Base-by-base conservation (phyloP, 2,888 invertebrate genomes). In the Tachina lurida region DNA sequence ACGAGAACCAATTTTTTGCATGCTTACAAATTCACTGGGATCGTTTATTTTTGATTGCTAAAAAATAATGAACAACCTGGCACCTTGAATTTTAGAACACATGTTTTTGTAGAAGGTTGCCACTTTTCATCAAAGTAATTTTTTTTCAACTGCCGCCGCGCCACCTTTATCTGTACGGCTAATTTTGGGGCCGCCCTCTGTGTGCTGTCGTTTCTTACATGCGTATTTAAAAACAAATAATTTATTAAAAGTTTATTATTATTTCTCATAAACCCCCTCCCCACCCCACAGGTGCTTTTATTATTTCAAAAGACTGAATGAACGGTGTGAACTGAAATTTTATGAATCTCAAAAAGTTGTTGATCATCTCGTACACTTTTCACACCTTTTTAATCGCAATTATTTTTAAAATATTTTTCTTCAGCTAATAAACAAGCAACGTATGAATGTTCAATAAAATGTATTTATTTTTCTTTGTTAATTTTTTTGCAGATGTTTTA, bases 401-500 rank as follows among this genome's bases (percentile, higher is more conserved):
- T 68, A 68, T 39, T 43, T 62, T 43, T 10, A 39, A 62, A 43
- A 62, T 62, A 43, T 17, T 62, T 31, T 43, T 41, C 43, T 17
- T 4, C 62, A 62, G 17, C 62, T 62, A 17, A 62, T 62, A 62
- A 62, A 62, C 4, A 43, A 41, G 62, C 62, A 10, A 43, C 41
- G 3, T 43, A 12, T 43, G 3, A 12, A 62, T 43, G 17, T 62
- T 62, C 13, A 17, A 62, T 62, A 43, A 62, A 17, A 62, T 17
- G 12, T 62, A 13, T 56, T 13, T 58, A 41, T 39, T 41, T 60
- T 4, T 60, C 43, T 8, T 1, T 60, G 2, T 31, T 58, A n/a
- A 60, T 60, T 60, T 62, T 60, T 62, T 43, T 62, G 17, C 62
- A 62, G 31, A n/a, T 39, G 22, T 60, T 58, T 58, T 19, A 12